Percentiles rank a stretch among this genome's conserved stretches.
Evolutionary conservation across 2,888 invertebrate species (phyloP).

Genomic region (Octodonta nipae): DNA sequence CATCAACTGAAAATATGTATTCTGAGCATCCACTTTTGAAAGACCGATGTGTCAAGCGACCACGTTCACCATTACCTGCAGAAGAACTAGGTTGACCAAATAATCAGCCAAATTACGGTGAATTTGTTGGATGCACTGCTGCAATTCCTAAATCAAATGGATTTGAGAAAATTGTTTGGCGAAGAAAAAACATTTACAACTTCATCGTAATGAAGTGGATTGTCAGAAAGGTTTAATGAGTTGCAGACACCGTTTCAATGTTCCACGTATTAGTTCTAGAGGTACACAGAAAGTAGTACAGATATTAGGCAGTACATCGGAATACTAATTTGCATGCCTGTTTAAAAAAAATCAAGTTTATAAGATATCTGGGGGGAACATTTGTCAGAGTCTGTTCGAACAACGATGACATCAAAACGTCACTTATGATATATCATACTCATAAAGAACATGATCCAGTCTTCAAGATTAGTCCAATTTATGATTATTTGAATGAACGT

Average conservation of each 20-base stretch:
- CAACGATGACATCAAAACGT: constrained; percentile 2
- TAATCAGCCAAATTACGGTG: too few species aligned
- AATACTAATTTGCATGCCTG: neutral
- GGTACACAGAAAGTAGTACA: neutral
- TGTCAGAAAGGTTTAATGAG: neutral
- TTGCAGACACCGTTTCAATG: neutral
- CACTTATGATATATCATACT: constrained; percentile 1
- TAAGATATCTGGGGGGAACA: constrained; percentile 2
- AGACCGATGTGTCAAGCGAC: too few species aligned
- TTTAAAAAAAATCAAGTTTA: constrained; percentile 2
- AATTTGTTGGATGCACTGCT: neutral
- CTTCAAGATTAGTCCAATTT: constrained; percentile 2
- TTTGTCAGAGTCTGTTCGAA: constrained; percentile 3
- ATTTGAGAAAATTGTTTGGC: neutral
- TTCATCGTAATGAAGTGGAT: neutral
- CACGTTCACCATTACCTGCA: too few species aligned
- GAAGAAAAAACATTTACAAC: neutral
- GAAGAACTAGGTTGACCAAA: too few species aligned
- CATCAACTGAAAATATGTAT: too few species aligned
- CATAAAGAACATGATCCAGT: constrained; percentile 2
- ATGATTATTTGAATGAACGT: constrained; percentile 3
- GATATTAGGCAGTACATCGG: neutral
- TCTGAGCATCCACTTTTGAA: too few species aligned
- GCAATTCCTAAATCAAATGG: neutral
- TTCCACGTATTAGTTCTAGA: neutral